Conservation (phyloP, 1,140 invertebrate species). For the Zaprionus africanus region DNA sequence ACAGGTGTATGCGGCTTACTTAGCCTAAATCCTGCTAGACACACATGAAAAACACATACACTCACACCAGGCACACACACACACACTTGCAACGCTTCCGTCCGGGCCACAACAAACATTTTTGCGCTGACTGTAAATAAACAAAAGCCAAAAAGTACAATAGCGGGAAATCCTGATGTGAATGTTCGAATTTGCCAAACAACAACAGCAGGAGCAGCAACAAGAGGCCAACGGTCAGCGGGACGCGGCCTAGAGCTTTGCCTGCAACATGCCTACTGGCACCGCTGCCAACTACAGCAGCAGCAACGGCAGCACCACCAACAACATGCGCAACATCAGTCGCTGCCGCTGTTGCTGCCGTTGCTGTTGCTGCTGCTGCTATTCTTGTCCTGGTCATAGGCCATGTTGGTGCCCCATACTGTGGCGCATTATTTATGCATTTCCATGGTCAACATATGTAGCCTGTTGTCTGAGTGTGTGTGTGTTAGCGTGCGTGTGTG, state of each 20-base stretch:
- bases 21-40: slow-evolving; percentile 76
- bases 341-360: background rate
- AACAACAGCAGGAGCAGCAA: slow-evolving; percentile 40
- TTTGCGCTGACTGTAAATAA: slow-evolving; percentile 81
- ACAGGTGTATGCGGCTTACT: slow-evolving; percentile 80
- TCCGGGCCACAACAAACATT: slow-evolving; percentile 73
- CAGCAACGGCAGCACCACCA: slow-evolving; percentile 17
- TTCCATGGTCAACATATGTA: slow-evolving; percentile 82
- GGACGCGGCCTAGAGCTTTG: slow-evolving; percentile 15
- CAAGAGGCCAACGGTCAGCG: slow-evolving; percentile 5
- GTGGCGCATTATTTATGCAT: slow-evolving; percentile 82
- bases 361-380: slow-evolving; percentile 46
- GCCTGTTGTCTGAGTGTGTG: slow-evolving; percentile 59
- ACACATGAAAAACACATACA: slow-evolving; percentile 38
- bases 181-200: slow-evolving; percentile 81
- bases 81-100: slow-evolving; percentile 10
- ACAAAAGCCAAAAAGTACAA: slow-evolving; percentile 82
- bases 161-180: slow-evolving; percentile 81
- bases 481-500: slow-evolving; percentile 64
- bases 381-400: slow-evolving; percentile 69
- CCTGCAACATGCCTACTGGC: slow-evolving; percentile 33
- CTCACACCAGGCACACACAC: slow-evolving; percentile 1
- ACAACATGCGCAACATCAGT: slow-evolving; percentile 11
- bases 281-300: slow-evolving; percentile 19
- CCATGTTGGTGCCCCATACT: slow-evolving; percentile 69